Evolutionary conservation across 2,888 invertebrate species (phyloP).

Genomic region (Thecophora atra): DNA sequence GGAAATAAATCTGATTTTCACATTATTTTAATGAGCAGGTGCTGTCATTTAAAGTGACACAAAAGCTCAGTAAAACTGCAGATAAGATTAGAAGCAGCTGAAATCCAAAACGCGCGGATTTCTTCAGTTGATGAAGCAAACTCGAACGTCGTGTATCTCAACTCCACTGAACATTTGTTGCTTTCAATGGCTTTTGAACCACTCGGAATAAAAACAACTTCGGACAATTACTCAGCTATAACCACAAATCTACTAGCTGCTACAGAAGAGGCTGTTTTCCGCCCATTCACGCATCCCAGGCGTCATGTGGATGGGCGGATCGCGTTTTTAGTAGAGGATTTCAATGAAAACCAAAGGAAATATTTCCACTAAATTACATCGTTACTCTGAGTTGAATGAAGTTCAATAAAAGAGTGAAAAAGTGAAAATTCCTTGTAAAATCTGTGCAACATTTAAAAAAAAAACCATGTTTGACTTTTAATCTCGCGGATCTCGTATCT

Average conservation of each 20-base stretch:
- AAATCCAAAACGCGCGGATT: not conserved
- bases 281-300: not conserved
- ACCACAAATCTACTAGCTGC: not conserved
- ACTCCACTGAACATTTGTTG: not conserved
- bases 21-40: too few species aligned
- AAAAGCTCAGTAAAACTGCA: not conserved
- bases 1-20: too few species aligned
- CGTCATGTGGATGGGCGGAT: too few species aligned
- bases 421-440: too few species aligned
- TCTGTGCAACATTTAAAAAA: conserved; percentile 1
- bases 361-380: too few species aligned
- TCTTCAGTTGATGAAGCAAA: not conserved
- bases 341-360: too few species aligned
- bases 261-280: not conserved
- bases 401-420: too few species aligned
- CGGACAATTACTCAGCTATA: not conserved
- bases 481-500: conserved; percentile 26
- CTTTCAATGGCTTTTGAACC: not conserved
- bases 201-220: not conserved
- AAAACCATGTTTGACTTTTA: conserved; percentile 9
- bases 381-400: too few species aligned
- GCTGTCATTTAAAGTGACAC: not conserved
- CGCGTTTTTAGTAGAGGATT: too few species aligned
- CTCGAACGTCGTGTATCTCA: not conserved
- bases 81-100: conserved; percentile 13